phyloP scores from a whole-genome alignment of 2,888 invertebrate genomes.

The Archaeoteleia sp. region DNA sequence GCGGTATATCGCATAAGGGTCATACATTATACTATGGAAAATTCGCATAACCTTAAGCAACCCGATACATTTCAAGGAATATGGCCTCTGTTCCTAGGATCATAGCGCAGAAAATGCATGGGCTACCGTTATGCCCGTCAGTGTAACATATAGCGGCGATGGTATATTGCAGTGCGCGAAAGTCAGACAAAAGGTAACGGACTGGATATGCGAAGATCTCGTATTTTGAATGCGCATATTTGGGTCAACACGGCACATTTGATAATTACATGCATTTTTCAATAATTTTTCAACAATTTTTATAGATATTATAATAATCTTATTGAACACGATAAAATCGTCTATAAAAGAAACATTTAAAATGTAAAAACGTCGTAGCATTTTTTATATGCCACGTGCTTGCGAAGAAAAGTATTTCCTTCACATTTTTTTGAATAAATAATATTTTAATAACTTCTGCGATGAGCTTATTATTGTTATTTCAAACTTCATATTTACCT shows the following conservation, averaged over 20 bases:
- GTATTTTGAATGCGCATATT: slow-evolving; percentile 21
- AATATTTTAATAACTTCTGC: too few relatives aligned
- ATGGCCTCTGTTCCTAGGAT: slow-evolving; percentile 16
- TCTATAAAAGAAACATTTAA: too few relatives aligned
- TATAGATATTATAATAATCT: too few relatives aligned
- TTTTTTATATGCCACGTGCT: too few relatives aligned
- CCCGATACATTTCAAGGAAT: slow-evolving; percentile 30
- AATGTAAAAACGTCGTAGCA: too few relatives aligned
- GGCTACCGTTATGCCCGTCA: slow-evolving; percentile 44
- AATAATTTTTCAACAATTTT: too few relatives aligned
- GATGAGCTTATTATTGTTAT: too few relatives aligned
- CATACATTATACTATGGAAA: slow-evolving; percentile 12
- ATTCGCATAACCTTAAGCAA: slow-evolving; percentile 38
- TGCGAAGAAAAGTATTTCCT: too few relatives aligned
- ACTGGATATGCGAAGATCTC: slow-evolving; percentile 21
- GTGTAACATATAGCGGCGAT: slow-evolving; percentile 16
- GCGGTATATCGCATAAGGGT: slow-evolving; percentile 18
- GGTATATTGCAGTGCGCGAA: slow-evolving; percentile 16
- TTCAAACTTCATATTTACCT: too few relatives aligned
- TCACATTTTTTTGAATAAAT: too few relatives aligned
- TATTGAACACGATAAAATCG: too few relatives aligned
- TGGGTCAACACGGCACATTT: slow-evolving; percentile 11
- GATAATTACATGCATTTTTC: neutral
- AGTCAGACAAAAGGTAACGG: slow-evolving; percentile 38
- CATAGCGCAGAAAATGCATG: slow-evolving; percentile 29